These are phyloP conservation scores for Drosophila pseudotalamancana DNA, from an alignment of 2,888 invertebrate species.

Conservation along the genomic window DNA sequence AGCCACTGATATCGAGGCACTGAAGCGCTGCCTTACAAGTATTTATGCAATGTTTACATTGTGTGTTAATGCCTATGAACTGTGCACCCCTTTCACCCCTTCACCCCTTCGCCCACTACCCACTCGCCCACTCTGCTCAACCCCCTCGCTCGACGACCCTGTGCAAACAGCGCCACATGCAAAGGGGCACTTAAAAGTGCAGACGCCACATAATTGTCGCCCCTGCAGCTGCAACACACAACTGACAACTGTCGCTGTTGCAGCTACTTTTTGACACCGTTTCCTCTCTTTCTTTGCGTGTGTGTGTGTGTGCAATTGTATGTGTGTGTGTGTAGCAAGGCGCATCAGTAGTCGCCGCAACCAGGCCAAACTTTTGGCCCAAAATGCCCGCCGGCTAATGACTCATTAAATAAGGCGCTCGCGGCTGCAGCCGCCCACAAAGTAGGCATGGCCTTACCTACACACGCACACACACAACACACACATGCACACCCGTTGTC, in stretches of 20 bases:
- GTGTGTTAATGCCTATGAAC: slow-evolving; percentile 62
- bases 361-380: slow-evolving; percentile 42
- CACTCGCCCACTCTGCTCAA: not conserved
- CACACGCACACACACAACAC: not conserved
- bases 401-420: slow-evolving; percentile 71
- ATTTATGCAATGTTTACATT: slow-evolving; percentile 76
- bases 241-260: slow-evolving; percentile 67
- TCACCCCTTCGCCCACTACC: not conserved
- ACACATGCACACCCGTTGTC: not conserved
- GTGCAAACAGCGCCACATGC: slow-evolving; percentile 71
- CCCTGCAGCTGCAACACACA: slow-evolving; percentile 43
- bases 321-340: not conserved
- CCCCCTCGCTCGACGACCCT: not conserved
- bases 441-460: slow-evolving; percentile 9
- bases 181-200: slow-evolving; percentile 75
- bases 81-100: not conserved
- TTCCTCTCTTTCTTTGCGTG: slow-evolving; percentile 1
- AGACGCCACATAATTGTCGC: slow-evolving; percentile 76
- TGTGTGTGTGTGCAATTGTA: not conserved
- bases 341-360: slow-evolving; percentile 26
- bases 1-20: slow-evolving; percentile 28
- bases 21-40: slow-evolving; percentile 42
- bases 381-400: slow-evolving; percentile 59
- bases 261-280: slow-evolving; percentile 61
- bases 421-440: slow-evolving; percentile 31